Evolutionary conservation across 1,140 invertebrate species (phyloP).

Genomic region (Saccostrea echinata): DNA sequence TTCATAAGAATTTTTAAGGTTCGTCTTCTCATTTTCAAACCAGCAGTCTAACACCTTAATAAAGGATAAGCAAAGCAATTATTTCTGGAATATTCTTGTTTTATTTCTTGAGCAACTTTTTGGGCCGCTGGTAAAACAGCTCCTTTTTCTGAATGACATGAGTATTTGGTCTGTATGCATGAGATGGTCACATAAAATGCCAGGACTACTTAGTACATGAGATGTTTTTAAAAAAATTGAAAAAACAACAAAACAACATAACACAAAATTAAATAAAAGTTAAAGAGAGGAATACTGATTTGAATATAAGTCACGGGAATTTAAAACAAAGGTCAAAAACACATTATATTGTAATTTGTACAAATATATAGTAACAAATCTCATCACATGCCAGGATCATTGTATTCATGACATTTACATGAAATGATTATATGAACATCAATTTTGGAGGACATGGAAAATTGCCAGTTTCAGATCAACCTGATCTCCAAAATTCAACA

Average conservation of each 20-base stretch:
- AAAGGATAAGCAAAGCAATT: not conserved
- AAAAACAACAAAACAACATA: too few species aligned
- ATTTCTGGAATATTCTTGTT: not conserved
- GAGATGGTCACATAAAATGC: not conserved
- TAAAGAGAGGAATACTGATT: too few species aligned
- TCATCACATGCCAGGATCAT: not conserved
- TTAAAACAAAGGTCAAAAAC: too few species aligned
- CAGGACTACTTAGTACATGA: too few species aligned
- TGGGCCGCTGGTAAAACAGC: too few species aligned
- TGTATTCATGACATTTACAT: not conserved
- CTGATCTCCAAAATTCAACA: not conserved
- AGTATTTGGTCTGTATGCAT: constrained; percentile 20
- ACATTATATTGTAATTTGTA: not conserved
- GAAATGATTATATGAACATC: not conserved
- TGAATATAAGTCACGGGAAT: too few species aligned
- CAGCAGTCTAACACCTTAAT: too few species aligned
- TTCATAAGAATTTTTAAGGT: too few species aligned
- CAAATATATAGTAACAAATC: not conserved
- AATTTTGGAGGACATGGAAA: not conserved
- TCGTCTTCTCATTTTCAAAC: too few species aligned
- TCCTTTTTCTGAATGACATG: not conserved
- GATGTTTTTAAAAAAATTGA: too few species aligned
- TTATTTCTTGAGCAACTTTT: constrained; percentile 12
- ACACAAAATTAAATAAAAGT: too few species aligned
- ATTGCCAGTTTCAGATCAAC: not conserved